These are phyloP conservation scores for Parazoanthus atlanticus DNA, from an alignment of 92 coral and sea anemone genomes.

Conservation along the genomic window DNA sequence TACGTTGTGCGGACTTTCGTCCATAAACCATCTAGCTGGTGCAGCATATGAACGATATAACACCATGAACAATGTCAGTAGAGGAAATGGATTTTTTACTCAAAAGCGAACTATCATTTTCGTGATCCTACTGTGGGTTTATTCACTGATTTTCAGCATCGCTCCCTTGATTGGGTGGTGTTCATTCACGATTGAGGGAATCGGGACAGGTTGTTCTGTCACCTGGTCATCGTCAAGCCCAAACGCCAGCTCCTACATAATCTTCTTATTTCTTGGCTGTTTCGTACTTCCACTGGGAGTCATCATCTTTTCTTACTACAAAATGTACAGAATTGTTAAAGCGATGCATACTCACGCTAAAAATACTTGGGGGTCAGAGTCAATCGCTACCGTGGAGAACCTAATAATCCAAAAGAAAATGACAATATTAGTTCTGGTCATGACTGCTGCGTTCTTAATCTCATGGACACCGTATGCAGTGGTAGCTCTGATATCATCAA, in stretches of 20 bases:
- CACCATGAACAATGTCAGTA: not conserved
- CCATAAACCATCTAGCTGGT: not conserved
- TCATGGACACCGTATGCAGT: no score
- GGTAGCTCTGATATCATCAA: no score
- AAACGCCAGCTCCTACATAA: not conserved
- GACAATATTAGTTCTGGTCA: no score
- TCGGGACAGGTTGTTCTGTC: not conserved
- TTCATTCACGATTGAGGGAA: not conserved
- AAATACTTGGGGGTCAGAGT: no score
- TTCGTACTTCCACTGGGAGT: not conserved
- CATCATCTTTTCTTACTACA: not conserved
- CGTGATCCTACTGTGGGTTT: not conserved
- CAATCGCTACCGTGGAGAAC: no score
- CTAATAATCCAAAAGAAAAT: no score
- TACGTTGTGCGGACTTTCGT: not conserved
- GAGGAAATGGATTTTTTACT: not conserved
- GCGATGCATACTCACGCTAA: not conserved
- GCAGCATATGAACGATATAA: not conserved
- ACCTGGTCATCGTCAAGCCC: not conserved
- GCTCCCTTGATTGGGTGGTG: not conserved
- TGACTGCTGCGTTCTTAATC: no score
- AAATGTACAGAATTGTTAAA: not conserved
- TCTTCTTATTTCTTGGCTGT: not conserved
- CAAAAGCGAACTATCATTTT: not conserved
- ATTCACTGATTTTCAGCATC: no score